Evolutionary conservation across 1,140 invertebrate species (phyloP).

Genomic region (Macrosteles quadrilineatus): DNA sequence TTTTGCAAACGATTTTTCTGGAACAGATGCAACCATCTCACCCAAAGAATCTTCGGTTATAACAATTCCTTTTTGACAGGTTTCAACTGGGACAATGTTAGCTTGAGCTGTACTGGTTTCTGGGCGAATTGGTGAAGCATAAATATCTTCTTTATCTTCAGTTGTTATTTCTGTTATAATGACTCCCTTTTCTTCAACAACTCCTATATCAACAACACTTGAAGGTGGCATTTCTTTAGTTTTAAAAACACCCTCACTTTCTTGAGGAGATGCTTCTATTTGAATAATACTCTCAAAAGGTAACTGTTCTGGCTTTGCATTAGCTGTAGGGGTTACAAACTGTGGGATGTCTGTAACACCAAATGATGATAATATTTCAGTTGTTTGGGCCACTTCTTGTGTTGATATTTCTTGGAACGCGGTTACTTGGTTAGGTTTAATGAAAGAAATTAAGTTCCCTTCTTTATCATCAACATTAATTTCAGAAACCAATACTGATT

Average conservation of each 20-base stretch:
- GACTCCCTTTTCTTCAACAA: constrained; percentile 49
- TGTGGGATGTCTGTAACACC: constrained; percentile 38
- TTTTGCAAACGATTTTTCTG: constrained; percentile 29
- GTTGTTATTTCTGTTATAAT: constrained; percentile 43
- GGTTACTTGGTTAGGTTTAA: constrained; percentile 48
- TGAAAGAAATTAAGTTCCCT: constrained; percentile 44
- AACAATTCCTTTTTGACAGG: constrained; percentile 45
- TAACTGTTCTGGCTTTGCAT: constrained; percentile 44
- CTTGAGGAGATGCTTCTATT: constrained; percentile 51
- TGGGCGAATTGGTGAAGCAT: constrained; percentile 20
- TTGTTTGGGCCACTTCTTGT: constrained; percentile 48
- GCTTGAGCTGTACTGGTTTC: constrained; percentile 37
- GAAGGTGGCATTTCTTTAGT: constrained; percentile 46
- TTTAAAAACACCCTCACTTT: constrained; percentile 51
- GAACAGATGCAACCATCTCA: constrained; percentile 29
- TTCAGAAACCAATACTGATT: constrained; percentile 53
- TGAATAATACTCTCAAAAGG: constrained; percentile 56
- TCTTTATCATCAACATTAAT: constrained; percentile 55
- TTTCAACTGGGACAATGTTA: constrained; percentile 34
- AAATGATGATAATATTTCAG: constrained; percentile 43
- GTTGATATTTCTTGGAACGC: constrained; percentile 38
- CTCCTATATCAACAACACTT: constrained; percentile 44
- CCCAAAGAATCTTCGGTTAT: constrained; percentile 35
- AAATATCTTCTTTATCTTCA: constrained; percentile 47
- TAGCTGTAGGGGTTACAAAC: constrained; percentile 32